These are phyloP conservation scores for Notamacropus eugenii DNA, from an alignment of 2,797 vertebrate genomes.

Conservation along the genomic window DNA sequence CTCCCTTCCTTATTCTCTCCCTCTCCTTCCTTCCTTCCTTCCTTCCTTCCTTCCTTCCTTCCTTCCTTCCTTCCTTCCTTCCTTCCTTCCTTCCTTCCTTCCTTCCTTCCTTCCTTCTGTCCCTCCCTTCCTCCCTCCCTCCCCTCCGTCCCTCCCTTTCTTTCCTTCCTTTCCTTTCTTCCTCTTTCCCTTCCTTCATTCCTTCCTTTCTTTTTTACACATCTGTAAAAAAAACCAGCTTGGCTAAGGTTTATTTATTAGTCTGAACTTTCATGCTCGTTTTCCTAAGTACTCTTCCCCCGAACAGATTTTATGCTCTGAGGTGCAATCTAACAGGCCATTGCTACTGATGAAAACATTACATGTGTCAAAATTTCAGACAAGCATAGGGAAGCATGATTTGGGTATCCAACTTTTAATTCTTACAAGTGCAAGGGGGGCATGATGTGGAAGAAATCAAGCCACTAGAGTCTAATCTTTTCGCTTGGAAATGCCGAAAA, in stretches of 20 bases:
- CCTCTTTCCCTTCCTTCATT: no score
- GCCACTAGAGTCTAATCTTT: background rate
- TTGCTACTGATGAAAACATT: background rate
- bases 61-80: no score
- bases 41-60: no score
- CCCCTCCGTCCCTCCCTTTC: no score
- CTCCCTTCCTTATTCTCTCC: no score
- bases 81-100: no score
- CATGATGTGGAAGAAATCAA: background rate
- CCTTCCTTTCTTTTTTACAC: background rate
- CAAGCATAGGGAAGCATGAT: conserved; percentile 18
- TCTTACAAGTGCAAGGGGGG: conserved; percentile 36
- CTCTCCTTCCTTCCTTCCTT: no score
- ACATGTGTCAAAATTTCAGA: conserved; percentile 13
- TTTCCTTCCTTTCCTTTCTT: no score
- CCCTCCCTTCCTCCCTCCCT: no score
- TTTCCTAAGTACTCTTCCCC: background rate
- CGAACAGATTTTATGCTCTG: conserved; percentile 19
- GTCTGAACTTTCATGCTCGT: background rate
- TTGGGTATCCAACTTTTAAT: background rate
- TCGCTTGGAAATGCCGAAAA: conserved; percentile 44
- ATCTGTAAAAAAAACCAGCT: background rate
- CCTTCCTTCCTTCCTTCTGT: no score
- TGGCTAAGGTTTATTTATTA: background rate
- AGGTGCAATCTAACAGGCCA: background rate